Conservation (phyloP, 1,140 invertebrate genomes). For the Leguminivora glycinivorella region DNA sequence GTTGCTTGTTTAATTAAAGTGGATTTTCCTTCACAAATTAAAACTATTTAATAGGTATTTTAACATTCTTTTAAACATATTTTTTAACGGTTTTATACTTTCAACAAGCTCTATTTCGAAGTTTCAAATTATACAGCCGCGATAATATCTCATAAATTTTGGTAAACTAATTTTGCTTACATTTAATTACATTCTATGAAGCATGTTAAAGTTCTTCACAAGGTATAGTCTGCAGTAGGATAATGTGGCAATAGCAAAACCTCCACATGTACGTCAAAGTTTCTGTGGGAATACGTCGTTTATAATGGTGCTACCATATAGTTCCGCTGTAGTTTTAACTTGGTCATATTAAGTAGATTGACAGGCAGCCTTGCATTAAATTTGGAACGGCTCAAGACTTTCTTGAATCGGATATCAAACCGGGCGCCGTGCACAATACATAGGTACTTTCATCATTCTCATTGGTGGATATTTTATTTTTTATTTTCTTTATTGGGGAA, state of each 20-base stretch:
- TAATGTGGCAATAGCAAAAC: no score
- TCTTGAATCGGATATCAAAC: slow-evolving; percentile 37
- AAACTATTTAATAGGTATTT: not conserved
- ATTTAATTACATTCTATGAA: not conserved
- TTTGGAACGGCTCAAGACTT: slow-evolving; percentile 18
- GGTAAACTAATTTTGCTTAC: not conserved
- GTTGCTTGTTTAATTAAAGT: slow-evolving; percentile 50
- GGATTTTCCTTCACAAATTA: slow-evolving; percentile 11
- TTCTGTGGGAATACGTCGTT: not conserved
- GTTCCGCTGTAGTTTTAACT: not conserved
- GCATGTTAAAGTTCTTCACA: no score
- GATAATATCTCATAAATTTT: not conserved
- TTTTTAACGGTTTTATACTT: not conserved
- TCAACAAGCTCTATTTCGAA: no score
- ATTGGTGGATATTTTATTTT: no score
- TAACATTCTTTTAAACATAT: not conserved
- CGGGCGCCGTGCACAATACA: slow-evolving; percentile 55
- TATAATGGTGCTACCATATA: no score
- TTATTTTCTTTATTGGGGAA: no score
- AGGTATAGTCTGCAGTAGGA: no score
- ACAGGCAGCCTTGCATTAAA: slow-evolving; percentile 15
- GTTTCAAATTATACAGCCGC: not conserved
- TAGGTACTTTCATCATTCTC: slow-evolving; percentile 69
- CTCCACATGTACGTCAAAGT: not conserved
- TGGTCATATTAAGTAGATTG: not conserved